Conservation (phyloP, 2,113 vertebrate genomes). For the Sphaerodactylus townsendi region DNA sequence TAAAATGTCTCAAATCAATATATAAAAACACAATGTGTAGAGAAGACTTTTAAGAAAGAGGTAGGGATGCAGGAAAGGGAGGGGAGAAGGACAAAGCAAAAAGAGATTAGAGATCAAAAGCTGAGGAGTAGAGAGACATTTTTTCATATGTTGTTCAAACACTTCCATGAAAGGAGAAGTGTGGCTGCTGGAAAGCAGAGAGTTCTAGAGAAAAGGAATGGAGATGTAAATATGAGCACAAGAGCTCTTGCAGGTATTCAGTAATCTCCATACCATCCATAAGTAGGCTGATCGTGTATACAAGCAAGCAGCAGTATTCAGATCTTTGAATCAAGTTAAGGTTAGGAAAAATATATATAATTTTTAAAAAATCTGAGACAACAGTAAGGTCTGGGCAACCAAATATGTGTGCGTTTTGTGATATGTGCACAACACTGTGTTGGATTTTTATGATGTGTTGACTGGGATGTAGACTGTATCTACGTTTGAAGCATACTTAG, state of each 20-base stretch:
- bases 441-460: constrained; percentile 1
- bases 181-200: too few relatives aligned
- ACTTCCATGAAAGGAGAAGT: too few relatives aligned
- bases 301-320: not conserved
- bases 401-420: not conserved
- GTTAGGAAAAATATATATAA: not conserved
- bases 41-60: too few relatives aligned
- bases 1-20: not conserved
- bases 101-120: too few relatives aligned
- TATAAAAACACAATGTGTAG: too few relatives aligned
- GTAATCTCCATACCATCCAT: not conserved
- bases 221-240: not conserved
- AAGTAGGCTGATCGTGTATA: not conserved
- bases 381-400: not conserved
- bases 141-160: too few relatives aligned
- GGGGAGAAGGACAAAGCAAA: too few relatives aligned
- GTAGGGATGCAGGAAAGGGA: too few relatives aligned
- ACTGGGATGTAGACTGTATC: not conserved
- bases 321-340: not conserved
- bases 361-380: not conserved
- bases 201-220: too few relatives aligned
- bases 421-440: not conserved
- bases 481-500: not conserved
- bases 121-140: too few relatives aligned
- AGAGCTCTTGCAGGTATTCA: not conserved